A percentile compares a stretch with the other conserved stretches of the same genome.
Evolutionary conservation across 1,140 invertebrate species (phyloP).

Genomic region (Papilio machaon): DNA sequence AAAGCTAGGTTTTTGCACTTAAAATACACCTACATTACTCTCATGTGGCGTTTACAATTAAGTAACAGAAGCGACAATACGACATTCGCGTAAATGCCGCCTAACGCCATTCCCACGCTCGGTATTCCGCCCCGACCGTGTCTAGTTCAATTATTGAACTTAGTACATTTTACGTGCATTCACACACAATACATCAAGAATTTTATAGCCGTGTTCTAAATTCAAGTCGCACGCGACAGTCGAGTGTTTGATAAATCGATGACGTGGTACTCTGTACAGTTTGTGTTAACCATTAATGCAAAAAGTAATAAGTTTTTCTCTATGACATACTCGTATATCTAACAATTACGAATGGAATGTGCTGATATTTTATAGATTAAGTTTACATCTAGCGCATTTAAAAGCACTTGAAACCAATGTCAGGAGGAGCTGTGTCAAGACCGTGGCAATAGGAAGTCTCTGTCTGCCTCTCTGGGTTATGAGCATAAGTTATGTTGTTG

Average conservation of each 20-base stretch:
- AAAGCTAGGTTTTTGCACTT: background rate
- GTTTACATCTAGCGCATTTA: background rate
- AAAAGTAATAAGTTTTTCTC: background rate
- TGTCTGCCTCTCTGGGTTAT: too few species aligned
- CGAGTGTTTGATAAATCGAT: background rate
- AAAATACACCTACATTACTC: background rate
- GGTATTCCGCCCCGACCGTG: slow-evolving; percentile 58
- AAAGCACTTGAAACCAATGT: background rate
- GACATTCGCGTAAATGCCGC: slow-evolving; percentile 54
- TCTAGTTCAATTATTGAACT: slow-evolving; percentile 66
- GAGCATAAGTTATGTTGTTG: background rate
- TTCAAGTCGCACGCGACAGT: slow-evolving; percentile 8
- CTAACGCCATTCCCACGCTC: slow-evolving; percentile 60
- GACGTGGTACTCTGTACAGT: background rate
- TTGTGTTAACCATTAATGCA: background rate
- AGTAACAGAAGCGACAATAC: slow-evolving; percentile 56
- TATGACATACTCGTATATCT: background rate
- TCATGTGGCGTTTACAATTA: slow-evolving; percentile 37
- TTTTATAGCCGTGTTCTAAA: slow-evolving; percentile 4
- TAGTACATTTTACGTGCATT: background rate
- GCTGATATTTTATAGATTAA: background rate
- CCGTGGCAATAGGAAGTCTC: too few species aligned
- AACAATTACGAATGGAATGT: background rate
- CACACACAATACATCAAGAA: background rate
- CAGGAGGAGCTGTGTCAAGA: too few species aligned